Base-by-base conservation (phyloP, 1,140 invertebrate genomes). In the Bombyx mandarina region DNA sequence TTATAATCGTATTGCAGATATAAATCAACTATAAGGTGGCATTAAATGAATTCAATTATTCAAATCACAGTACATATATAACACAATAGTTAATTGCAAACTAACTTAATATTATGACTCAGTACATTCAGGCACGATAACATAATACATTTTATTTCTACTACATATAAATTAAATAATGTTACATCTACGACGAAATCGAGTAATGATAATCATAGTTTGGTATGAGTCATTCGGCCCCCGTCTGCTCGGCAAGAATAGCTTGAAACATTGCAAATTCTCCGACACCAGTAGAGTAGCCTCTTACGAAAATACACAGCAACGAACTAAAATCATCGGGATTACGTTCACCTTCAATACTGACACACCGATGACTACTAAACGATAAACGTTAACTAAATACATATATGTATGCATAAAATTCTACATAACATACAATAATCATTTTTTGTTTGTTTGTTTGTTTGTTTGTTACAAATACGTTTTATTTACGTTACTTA, bases 41-140 rank as follows among this genome's bases (percentile, higher is more conserved):
- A 5, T 47, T 47, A 47, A 47, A n/a, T 7, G 5, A 47, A 7
- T 18, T 18, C 12, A 18, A 73, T 73, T 56, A 72, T 77, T 77
- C 73, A 80, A 84, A 84, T 86, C 83, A 86, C 81, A 86, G 83
- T 81, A 75, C 82, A 76, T 73, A 76, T 73, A 71, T 75, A 80
- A 81, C 73, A 78, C 50, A 51, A 71, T 77, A 74, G 76, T 75
- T 77, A 84, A 35, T 35, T 83, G 81, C 71, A 71, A 77, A 81
- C 79, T 82, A 82, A 83, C 73, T 78, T 78, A 82, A 76, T 61
- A 78, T 79, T 80, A 80, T 70, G 73, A 84, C 81, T 84, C 76
- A 77, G 75, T 74, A 82, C 73, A 72, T 64, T 76, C 70, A 79
- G 63, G 75, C 63, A 69, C 56, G 69, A 80, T 73, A 81, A 83